phyloP scores from a whole-genome alignment of 2,113 vertebrate genomes.

The Vombatus ursinus region DNA sequence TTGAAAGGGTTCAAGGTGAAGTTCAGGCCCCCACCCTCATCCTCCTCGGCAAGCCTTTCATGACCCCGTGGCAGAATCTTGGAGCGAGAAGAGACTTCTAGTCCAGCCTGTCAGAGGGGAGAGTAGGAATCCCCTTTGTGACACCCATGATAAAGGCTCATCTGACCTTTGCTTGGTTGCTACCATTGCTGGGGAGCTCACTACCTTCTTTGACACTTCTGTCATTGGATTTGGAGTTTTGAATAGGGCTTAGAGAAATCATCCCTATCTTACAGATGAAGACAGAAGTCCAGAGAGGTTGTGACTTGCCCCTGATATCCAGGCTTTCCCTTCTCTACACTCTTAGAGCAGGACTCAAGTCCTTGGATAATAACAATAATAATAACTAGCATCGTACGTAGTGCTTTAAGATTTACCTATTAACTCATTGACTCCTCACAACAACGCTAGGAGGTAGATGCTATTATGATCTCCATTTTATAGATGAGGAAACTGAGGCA shows the following conservation, averaged over 20 bases:
- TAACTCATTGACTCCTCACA: not conserved
- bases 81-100: not conserved
- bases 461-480: not conserved
- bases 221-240: not conserved
- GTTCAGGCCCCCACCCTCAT: too few species aligned
- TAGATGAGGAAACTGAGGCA: not conserved
- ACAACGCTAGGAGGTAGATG: not conserved
- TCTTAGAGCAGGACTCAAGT: too few species aligned
- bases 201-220: not conserved
- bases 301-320: not conserved
- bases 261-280: not conserved
- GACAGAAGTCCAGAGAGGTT: too few species aligned
- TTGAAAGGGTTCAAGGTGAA: not conserved
- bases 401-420: not conserved
- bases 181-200: not conserved
- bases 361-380: too few species aligned
- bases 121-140: not conserved
- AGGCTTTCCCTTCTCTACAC: too few species aligned
- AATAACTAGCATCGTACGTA: not conserved
- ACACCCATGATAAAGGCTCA: not conserved
- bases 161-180: not conserved
- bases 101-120: not conserved
- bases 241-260: not conserved
- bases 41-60: not conserved
- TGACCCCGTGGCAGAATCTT: not conserved